Percentiles rank a stretch among this genome's conserved stretches.
Conservation (phyloP, 2,797 vertebrate genomes). For the Okamejei kenojei region DNA sequence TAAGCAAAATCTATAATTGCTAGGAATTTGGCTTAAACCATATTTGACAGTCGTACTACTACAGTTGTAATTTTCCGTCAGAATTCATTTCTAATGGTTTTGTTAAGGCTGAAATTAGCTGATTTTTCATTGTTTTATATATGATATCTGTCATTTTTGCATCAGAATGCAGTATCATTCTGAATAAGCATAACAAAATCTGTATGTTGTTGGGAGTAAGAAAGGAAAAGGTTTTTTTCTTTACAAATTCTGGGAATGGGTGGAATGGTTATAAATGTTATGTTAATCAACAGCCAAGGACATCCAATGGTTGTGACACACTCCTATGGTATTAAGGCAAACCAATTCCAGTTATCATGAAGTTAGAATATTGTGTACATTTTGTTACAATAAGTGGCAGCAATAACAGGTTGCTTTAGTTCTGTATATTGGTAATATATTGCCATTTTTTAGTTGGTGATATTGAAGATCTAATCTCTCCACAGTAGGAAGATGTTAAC, state of each 20-base stretch:
- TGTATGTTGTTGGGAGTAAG: neutral
- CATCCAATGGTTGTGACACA: neutral
- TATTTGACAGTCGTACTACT: neutral
- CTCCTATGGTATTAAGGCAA: neutral
- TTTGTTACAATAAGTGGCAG: neutral
- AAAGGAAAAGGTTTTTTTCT: neutral
- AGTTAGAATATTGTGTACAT: neutral
- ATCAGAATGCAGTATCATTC: neutral
- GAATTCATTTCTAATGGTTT: neutral
- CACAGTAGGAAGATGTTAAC: neutral
- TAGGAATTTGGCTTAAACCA: neutral
- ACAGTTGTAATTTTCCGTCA: neutral
- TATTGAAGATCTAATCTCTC: neutral
- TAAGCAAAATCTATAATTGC: neutral
- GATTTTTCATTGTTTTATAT: neutral
- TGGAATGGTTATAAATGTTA: neutral
- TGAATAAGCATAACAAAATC: neutral
- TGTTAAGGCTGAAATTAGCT: neutral
- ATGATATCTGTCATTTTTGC: neutral
- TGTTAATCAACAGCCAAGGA: neutral
- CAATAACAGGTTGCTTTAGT: neutral
- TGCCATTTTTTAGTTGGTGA: neutral
- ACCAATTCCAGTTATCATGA: neutral
- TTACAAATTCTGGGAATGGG: neutral
- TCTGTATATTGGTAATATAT: neutral